Evolutionary conservation across 2,797 vertebrate species (phyloP).

Genomic region (Okamejei kenojei): DNA sequence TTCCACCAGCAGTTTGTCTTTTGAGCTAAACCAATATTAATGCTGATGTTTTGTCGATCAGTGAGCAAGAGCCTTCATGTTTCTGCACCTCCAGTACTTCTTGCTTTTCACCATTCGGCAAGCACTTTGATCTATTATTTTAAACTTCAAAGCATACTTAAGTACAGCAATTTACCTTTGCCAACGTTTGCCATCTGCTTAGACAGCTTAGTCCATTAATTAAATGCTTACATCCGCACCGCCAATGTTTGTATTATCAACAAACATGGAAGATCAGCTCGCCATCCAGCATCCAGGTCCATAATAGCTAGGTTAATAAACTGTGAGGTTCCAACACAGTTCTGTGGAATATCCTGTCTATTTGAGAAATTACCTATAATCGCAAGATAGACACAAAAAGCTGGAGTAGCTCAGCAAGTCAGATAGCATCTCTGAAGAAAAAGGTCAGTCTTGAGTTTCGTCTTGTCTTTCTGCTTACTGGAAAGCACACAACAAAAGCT

Average conservation of each 20-base stretch:
- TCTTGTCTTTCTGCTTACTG: too few species aligned
- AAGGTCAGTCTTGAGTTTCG: too few species aligned
- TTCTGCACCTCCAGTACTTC: neutral
- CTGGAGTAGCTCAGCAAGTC: too few species aligned
- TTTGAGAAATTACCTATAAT: neutral
- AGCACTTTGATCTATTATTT: neutral
- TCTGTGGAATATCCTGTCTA: neutral
- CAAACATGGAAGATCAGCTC: neutral
- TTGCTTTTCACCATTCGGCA: neutral
- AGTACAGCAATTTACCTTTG: neutral
- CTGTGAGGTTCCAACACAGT: neutral
- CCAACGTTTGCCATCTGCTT: too few species aligned
- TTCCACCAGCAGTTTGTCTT: too few species aligned
- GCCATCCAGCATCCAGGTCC: neutral
- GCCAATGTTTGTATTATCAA: neutral
- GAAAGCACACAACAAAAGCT: too few species aligned
- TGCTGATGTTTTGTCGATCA: neutral
- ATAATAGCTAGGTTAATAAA: neutral
- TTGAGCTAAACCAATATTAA: too few species aligned
- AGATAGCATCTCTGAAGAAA: too few species aligned
- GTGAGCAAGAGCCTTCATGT: neutral
- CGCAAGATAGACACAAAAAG: too few species aligned
- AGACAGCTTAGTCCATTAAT: neutral
- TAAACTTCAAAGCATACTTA: neutral
- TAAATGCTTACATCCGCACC: neutral